A percentile compares a stretch with the other conserved stretches of the same genome.
These are phyloP conservation scores for Channa maculata DNA, from an alignment of 2,113 vertebrate genomes.

Conservation along the genomic window DNA sequence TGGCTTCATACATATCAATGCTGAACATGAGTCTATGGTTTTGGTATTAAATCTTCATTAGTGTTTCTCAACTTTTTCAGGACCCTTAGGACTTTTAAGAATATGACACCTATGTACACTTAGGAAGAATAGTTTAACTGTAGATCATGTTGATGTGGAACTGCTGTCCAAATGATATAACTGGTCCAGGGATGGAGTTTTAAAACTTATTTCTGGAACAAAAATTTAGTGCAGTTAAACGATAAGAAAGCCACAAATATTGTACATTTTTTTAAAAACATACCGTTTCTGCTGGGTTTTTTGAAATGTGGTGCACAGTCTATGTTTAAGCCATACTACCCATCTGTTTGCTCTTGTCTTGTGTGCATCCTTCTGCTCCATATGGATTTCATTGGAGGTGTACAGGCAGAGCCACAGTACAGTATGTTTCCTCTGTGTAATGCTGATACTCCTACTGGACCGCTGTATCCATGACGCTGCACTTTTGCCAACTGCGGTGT, in stretches of 20 bases:
- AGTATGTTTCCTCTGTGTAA: conserved; percentile 52
- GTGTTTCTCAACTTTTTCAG: conserved; percentile 13
- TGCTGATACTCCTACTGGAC: conserved; percentile 26
- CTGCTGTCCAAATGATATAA: conserved; percentile 22
- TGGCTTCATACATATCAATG: background rate
- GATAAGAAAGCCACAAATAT: background rate
- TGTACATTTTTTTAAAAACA: background rate
- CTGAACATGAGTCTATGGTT: conserved; percentile 5
- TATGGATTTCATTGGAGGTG: conserved; percentile 18
- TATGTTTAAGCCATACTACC: background rate
- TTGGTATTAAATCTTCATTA: conserved; percentile 55
- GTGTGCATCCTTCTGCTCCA: background rate
- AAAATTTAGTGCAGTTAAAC: background rate
- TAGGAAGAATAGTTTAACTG: conserved; percentile 15
- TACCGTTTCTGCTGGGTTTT: conserved; percentile 4
- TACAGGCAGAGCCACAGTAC: background rate
- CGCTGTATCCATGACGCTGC: conserved; percentile 70
- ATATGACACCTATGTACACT: conserved; percentile 37
- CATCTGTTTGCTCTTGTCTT: background rate
- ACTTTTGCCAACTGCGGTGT: conserved; percentile 66
- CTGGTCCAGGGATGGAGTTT: conserved; percentile 36
- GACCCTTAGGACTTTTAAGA: conserved; percentile 1
- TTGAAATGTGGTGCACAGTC: conserved; percentile 1
- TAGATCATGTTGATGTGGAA: conserved; percentile 23
- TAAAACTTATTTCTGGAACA: conserved; percentile 11